Percentiles rank a stretch among this genome's conserved stretches.
phyloP scores from a whole-genome alignment of 2,797 vertebrate genomes.

The Pelochelys cantorii region DNA sequence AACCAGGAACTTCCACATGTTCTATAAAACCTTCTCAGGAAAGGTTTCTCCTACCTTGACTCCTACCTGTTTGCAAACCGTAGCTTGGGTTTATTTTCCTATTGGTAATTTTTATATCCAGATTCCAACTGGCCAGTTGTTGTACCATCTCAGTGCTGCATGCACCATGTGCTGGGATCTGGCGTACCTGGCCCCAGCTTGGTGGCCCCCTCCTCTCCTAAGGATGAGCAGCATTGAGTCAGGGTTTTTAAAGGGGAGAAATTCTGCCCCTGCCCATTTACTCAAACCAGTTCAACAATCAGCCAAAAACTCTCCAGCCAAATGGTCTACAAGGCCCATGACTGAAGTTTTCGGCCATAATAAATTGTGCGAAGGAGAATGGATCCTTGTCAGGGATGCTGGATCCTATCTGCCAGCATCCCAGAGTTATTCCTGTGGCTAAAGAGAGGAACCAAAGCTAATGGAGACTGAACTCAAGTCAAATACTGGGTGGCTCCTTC shows the following conservation, averaged over 20 bases:
- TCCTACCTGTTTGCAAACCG: not conserved
- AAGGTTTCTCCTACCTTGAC: not conserved
- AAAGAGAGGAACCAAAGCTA: conserved; percentile 31
- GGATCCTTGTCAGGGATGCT: conserved; percentile 39
- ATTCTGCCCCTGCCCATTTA: not conserved
- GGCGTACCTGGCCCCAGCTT: not conserved
- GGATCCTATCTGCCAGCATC: conserved; percentile 29
- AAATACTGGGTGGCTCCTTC: not conserved
- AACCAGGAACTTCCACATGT: not conserved
- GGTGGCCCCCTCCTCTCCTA: not conserved
- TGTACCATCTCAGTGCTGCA: not conserved
- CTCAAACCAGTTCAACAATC: conserved; percentile 3
- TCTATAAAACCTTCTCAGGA: not conserved
- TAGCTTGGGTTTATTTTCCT: not conserved
- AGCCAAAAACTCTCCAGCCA: conserved; percentile 36
- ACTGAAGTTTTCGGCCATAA: conserved; percentile 30
- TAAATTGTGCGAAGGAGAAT: conserved; percentile 45
- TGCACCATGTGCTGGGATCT: not conserved
- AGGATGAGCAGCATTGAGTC: fast-evolving
- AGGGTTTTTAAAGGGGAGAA: not conserved
- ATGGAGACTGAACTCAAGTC: not conserved
- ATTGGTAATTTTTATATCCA: not conserved
- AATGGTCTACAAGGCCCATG: conserved; percentile 49
- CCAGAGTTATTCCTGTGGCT: not conserved
- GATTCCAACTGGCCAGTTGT: not conserved